These are phyloP conservation scores for Nothura maculosa DNA, from an alignment of 2,797 vertebrate genomes.

Conservation along the genomic window DNA sequence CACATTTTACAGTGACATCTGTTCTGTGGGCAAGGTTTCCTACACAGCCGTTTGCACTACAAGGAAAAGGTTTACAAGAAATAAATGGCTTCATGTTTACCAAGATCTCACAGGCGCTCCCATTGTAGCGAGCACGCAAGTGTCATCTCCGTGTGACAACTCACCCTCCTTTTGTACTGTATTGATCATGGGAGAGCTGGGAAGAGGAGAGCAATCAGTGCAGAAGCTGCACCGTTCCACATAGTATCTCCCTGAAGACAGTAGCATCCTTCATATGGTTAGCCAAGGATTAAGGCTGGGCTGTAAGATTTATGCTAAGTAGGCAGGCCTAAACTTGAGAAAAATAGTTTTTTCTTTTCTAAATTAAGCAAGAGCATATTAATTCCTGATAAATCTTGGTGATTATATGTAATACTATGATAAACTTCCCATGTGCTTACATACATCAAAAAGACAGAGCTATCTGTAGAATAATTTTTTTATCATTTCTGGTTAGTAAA, in stretches of 20 bases:
- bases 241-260: neutral
- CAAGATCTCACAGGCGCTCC: neutral
- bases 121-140: neutral
- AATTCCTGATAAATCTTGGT: neutral
- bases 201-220: neutral
- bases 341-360: neutral
- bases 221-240: neutral
- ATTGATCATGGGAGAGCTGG: conserved; percentile 2
- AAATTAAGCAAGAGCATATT: conserved; percentile 2
- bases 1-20: neutral
- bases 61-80: neutral
- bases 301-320: neutral
- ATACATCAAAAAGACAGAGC: accelerated
- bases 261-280: neutral
- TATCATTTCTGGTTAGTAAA: neutral
- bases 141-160: neutral
- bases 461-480: accelerated
- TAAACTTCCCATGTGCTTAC: neutral
- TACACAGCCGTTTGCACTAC: neutral
- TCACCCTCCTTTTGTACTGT: neutral
- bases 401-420: neutral
- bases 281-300: neutral
- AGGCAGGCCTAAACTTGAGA: conserved; percentile 18
- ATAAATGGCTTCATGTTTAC: neutral
- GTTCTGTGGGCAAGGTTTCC: neutral